phyloP scores from a whole-genome alignment of 2,113 vertebrate genomes.

The Myotis davidii region DNA sequence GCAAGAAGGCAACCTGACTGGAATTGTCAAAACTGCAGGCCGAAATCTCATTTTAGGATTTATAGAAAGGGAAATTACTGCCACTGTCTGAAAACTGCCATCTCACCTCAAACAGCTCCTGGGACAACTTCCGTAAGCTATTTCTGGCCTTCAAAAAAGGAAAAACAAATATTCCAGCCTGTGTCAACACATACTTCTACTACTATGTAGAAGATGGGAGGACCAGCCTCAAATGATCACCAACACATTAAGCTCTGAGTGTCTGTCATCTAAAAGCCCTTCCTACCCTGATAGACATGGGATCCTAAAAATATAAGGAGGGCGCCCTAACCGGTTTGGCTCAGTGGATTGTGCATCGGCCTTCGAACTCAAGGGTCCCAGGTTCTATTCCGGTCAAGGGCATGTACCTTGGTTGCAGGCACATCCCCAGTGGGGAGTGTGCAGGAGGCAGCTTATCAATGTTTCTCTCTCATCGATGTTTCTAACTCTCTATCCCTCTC shows the following conservation, averaged over 20 bases:
- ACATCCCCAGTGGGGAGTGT: too few species aligned
- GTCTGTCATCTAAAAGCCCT: neutral
- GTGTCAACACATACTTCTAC: neutral
- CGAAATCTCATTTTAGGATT: neutral
- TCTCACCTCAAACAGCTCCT: neutral
- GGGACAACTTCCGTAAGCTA: neutral
- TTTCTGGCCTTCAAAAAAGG: neutral
- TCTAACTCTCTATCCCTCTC: too few species aligned
- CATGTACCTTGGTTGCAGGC: too few species aligned
- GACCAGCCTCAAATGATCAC: neutral
- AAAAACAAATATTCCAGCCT: slow-evolving; percentile 17
- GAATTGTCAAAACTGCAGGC: neutral
- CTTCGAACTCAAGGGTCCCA: too few species aligned
- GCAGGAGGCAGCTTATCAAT: too few species aligned
- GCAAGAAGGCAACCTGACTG: neutral
- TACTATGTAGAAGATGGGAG: neutral
- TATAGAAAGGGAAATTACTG: slow-evolving; percentile 27
- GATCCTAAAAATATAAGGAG: neutral
- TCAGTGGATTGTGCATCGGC: too few species aligned
- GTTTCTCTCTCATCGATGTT: too few species aligned
- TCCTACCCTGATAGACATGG: neutral
- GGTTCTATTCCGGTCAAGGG: too few species aligned
- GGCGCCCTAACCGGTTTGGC: too few species aligned
- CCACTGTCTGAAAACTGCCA: neutral
- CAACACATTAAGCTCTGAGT: neutral